phyloP scores from a whole-genome alignment of 2,113 vertebrate genomes.

The Rhizomys pruinosus region DNA sequence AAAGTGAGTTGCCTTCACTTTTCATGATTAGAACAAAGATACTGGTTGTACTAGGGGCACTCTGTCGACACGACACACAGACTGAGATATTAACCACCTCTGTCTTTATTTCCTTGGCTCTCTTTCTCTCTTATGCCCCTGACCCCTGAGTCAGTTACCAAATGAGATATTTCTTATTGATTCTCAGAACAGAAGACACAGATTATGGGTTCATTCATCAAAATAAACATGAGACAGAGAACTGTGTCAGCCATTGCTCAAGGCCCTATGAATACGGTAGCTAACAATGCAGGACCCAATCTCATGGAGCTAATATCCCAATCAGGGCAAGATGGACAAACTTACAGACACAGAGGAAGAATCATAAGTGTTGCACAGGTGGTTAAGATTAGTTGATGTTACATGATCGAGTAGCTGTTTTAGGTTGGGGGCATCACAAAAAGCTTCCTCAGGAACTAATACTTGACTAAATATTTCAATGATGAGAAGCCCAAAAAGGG shows the following conservation, averaged over 20 bases:
- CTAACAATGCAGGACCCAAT: neutral
- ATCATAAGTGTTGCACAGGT: neutral
- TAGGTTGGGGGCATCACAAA: neutral
- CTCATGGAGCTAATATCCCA: neutral
- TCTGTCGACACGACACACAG: neutral
- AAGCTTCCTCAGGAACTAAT: neutral
- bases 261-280: neutral
- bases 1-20: neutral
- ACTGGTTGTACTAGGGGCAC: neutral
- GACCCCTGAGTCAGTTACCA: neutral
- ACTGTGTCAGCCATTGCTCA: neutral
- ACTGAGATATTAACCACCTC: neutral
- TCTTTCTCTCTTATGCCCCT: neutral
- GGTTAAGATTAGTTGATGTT: neutral
- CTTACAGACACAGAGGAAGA: neutral
- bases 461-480: neutral
- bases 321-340: neutral
- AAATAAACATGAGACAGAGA: slow-evolving; percentile 6
- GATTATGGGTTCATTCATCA: neutral
- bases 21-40: neutral
- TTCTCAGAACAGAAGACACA: neutral
- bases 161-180: neutral
- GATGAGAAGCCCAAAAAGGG: neutral
- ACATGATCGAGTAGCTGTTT: neutral
- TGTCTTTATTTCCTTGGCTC: neutral